phyloP scores from a whole-genome alignment of 2,113 vertebrate genomes.

The Oreochromis niloticus region DNA sequence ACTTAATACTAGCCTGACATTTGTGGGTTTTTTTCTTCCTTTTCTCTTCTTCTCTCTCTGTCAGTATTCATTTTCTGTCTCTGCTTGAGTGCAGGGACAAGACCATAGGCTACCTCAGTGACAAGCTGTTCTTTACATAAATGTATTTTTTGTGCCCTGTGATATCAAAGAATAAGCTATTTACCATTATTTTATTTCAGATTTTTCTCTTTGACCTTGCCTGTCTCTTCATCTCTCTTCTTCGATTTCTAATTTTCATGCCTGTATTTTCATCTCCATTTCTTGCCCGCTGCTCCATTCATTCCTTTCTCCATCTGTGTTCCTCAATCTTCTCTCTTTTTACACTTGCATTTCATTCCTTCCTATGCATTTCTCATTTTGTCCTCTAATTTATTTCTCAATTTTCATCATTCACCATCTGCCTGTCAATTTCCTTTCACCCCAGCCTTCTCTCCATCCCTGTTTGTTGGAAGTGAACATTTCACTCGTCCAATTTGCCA shows the following conservation, averaged over 20 bases:
- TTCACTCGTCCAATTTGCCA: slow-evolving; percentile 21
- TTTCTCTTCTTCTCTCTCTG: slow-evolving; percentile 26
- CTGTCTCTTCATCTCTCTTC: neutral
- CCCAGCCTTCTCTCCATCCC: slow-evolving; percentile 7
- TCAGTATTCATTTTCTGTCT: slow-evolving; percentile 58
- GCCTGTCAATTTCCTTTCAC: slow-evolving; percentile 47
- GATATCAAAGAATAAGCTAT: slow-evolving; percentile 11
- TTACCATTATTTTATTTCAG: neutral
- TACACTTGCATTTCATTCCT: slow-evolving; percentile 17
- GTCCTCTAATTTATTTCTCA: slow-evolving; percentile 55
- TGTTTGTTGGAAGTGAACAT: slow-evolving; percentile 21
- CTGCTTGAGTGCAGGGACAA: slow-evolving; percentile 39
- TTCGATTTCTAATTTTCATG: slow-evolving; percentile 36
- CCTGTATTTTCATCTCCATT: slow-evolving; percentile 20
- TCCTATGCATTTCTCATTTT: slow-evolving; percentile 38
- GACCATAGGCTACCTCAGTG: slow-evolving; percentile 44
- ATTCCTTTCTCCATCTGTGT: slow-evolving; percentile 1
- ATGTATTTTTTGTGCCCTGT: slow-evolving; percentile 3
- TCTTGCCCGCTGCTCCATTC: slow-evolving; percentile 14
- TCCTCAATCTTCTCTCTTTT: slow-evolving; percentile 9
- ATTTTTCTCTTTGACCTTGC: neutral
- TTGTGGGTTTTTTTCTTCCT: neutral
- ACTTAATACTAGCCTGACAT: slow-evolving; percentile 42
- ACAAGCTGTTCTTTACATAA: slow-evolving; percentile 30
- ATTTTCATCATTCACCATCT: slow-evolving; percentile 50